phyloP scores from a whole-genome alignment of 2,888 invertebrate genomes.

The Chironomus tentans region DNA sequence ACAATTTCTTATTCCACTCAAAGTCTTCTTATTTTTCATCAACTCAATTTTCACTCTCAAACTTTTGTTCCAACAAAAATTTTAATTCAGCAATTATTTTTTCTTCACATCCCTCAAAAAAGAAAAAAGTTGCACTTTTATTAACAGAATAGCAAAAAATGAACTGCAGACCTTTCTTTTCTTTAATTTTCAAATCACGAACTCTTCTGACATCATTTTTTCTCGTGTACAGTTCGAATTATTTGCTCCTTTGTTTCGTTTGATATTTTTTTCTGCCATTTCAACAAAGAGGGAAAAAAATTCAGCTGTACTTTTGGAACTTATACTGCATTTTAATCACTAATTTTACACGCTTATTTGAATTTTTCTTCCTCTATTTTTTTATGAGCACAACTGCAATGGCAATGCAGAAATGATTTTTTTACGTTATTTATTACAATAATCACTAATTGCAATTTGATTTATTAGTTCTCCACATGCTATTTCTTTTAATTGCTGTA shows the following conservation, averaged over 20 bases:
- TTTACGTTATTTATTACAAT: neutral
- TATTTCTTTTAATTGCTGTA: neutral
- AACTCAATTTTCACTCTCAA: no score
- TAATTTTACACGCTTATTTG: neutral
- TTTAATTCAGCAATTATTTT: no score
- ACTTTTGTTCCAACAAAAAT: no score
- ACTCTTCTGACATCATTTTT: neutral
- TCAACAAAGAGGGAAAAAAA: neutral
- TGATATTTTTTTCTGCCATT: neutral
- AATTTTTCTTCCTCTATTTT: neutral
- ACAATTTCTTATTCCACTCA: no score
- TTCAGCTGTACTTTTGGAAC: neutral
- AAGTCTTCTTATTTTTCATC: no score
- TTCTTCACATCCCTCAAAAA: no score
- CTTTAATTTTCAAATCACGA: neutral
- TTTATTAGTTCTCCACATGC: neutral
- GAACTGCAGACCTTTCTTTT: no score
- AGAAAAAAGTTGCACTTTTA: no score
- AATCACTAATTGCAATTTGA: neutral
- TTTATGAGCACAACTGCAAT: neutral
- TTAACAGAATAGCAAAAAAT: no score
- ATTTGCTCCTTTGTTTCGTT: neutral
- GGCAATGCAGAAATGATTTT: neutral
- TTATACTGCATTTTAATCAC: neutral
- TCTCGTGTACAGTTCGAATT: no score